These are phyloP conservation scores for Heliconius hortense DNA, from an alignment of 2,888 invertebrate genomes.

Conservation along the genomic window DNA sequence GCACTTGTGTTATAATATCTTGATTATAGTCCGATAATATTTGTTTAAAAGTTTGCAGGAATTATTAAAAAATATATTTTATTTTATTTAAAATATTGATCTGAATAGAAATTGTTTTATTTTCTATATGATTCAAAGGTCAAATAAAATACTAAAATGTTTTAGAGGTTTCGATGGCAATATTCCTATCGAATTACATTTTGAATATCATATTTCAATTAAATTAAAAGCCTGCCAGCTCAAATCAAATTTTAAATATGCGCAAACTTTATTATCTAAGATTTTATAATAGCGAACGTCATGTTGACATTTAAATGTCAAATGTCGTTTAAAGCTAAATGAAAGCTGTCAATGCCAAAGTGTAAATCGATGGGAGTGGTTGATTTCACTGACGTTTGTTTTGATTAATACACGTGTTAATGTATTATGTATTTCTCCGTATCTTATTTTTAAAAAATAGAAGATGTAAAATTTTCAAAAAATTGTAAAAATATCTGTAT, in stretches of 20 bases:
- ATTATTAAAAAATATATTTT: not conserved
- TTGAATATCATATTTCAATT: slow-evolving; percentile 11
- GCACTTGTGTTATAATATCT: too few relatives aligned
- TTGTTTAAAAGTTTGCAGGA: not conserved
- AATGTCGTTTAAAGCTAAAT: not conserved
- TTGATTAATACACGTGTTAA: not conserved
- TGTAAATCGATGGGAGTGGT: slow-evolving; percentile 42
- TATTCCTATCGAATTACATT: slow-evolving; percentile 40
- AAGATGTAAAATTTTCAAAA: too few relatives aligned
- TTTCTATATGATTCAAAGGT: slow-evolving; percentile 8
- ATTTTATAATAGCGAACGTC: not conserved
- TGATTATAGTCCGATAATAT: not conserved
- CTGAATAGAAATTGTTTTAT: not conserved
- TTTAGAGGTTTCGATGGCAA: slow-evolving; percentile 33
- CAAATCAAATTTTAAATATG: slow-evolving; percentile 18
- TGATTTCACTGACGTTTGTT: not conserved
- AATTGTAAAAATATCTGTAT: not conserved
- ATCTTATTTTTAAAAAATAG: too few relatives aligned
- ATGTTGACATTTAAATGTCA: slow-evolving; percentile 1
- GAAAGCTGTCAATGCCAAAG: slow-evolving; percentile 17
- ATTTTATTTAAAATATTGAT: not conserved
- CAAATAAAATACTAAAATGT: not conserved
- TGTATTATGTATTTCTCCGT: too few relatives aligned
- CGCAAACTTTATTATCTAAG: slow-evolving; percentile 21
- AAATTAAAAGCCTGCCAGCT: slow-evolving; percentile 3